These are phyloP conservation scores for Iguana delicatissima DNA, from an alignment of 2,797 vertebrate genomes.

Conservation along the genomic window DNA sequence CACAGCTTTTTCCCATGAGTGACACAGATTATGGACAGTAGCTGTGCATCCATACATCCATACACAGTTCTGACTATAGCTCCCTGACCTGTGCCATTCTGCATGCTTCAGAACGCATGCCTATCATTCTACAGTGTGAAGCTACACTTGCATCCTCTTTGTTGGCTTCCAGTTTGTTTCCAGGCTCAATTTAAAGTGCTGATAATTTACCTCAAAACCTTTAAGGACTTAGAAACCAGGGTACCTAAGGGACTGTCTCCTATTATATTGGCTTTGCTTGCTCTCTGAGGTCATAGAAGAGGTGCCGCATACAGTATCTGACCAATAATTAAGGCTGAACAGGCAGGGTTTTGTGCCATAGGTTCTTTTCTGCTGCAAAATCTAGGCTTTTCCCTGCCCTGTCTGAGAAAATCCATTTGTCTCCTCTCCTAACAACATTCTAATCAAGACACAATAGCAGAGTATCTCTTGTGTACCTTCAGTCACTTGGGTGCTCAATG, in stretches of 20 bases:
- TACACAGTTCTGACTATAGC: neutral
- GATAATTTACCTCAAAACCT: neutral
- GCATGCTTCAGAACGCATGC: neutral
- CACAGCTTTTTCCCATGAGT: neutral
- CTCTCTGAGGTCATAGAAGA: neutral
- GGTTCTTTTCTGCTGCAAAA: neutral
- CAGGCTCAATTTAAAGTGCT: neutral
- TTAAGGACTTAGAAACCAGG: neutral
- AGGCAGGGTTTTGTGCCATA: neutral
- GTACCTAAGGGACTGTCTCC: neutral
- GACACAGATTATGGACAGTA: neutral
- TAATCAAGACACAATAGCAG: neutral
- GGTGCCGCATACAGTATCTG: neutral
- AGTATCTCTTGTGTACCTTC: neutral
- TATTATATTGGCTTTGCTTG: neutral
- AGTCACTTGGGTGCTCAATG: neutral
- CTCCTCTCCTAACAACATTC: neutral
- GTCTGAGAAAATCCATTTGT: neutral
- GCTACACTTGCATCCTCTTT: neutral
- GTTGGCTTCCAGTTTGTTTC: neutral
- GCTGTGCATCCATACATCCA: neutral
- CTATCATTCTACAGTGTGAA: neutral
- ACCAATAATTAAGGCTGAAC: neutral
- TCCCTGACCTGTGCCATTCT: neutral
- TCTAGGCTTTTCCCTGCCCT: neutral